Conservation (phyloP, 2,797 vertebrate species). For the Megaceryle alcyon region DNA sequence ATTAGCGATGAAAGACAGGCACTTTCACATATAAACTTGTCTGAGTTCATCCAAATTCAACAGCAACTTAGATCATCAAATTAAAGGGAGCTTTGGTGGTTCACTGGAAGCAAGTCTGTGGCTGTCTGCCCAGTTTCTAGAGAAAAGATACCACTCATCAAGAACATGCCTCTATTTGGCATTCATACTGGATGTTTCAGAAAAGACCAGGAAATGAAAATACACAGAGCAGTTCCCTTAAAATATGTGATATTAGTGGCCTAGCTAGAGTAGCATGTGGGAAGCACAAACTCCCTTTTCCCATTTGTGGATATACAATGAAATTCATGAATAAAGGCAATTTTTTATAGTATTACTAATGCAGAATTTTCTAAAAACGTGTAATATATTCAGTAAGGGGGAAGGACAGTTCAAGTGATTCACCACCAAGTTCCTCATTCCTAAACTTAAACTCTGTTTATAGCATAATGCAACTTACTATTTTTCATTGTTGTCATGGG, state of each 20-base stretch:
- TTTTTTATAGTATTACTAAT: neutral
- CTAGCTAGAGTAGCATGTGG: neutral
- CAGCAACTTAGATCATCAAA: slow-evolving; percentile 36
- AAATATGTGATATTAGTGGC: neutral
- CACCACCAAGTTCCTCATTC: neutral
- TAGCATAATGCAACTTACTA: neutral
- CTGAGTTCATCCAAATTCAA: slow-evolving; percentile 54
- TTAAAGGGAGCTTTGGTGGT: slow-evolving; percentile 38
- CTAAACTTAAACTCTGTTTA: neutral
- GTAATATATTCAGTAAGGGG: neutral
- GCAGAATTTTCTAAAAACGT: neutral
- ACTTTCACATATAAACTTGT: slow-evolving; percentile 31
- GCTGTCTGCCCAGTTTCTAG: slow-evolving; percentile 45
- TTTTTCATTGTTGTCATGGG: accelerated
- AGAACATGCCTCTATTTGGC: slow-evolving; percentile 61
- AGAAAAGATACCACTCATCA: slow-evolving; percentile 42
- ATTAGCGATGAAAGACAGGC: slow-evolving; percentile 40
- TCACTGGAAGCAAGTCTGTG: slow-evolving; percentile 46
- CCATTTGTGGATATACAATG: neutral
- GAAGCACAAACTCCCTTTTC: neutral
- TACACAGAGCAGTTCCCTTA: neutral
- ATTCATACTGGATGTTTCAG: neutral
- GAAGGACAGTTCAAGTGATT: neutral
- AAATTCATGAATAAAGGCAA: neutral
- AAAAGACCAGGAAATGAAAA: neutral